Evolutionary conservation across 2,797 vertebrate genomes (phyloP), one percentile per base, ranked within the genome.

Genomic region (Orestias chungarensis): DNA sequence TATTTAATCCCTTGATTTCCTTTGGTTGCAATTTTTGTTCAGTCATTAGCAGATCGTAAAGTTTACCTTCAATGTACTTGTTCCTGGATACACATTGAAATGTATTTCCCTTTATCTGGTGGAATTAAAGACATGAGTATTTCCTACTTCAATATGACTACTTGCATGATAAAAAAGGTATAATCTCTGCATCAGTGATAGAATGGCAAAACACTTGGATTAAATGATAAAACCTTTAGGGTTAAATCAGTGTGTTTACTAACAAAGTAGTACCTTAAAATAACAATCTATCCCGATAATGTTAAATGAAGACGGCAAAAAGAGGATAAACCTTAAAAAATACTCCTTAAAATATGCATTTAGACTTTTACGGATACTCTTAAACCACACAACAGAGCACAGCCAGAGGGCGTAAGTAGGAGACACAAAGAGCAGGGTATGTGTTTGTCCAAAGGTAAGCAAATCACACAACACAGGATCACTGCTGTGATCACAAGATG

Each of bases 381-480:
- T n/a, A n/a, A 23, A 62, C 33, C 59, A 40, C 59, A 62, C 20
- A 18, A 38, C 59, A 40, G 33, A 38, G 3, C 49, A 27, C n/a
- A n/a, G 9, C 49, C 20, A 38, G 57, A 35, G 2, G n/a, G n/a
- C 38, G 20, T 12, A 23, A n/a, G 5, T 33, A 61, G 8, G 10
- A 57, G 29, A 38, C 57, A 61, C 57, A 38, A 61, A 35, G 29
- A 35, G 31, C 18, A 2, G 59, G 35, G 11, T 25, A 62, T 40
- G 33, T 40, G 10, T 5, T n/a, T 12, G 59, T 14, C 59, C 23
- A 62, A 62, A 25, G 23, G 23, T 25, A 42, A 62, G 59, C 59
- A 62, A 62, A 62, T 62, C 12, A 31, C 20, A n/a, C 59, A 40
- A 42, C 59, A 40, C 40, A 62, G 59, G 33, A 38, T 61, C 57